These are phyloP conservation scores for Hylomyscus alleni DNA, from an alignment of 2,797 vertebrate species.

Conservation along the genomic window DNA sequence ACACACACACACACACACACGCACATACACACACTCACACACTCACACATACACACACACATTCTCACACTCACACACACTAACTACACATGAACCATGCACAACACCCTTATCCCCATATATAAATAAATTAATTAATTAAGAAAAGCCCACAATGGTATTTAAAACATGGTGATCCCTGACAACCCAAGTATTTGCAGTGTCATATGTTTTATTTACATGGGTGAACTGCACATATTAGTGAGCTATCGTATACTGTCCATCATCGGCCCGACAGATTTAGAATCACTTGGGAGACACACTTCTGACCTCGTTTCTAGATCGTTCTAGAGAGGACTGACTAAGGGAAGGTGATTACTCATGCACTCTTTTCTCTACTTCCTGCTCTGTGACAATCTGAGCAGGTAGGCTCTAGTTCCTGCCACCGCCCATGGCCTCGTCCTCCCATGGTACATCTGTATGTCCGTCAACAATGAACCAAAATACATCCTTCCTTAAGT, in stretches of 20 bases:
- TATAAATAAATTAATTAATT: background rate
- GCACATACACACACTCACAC: background rate
- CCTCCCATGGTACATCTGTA: background rate
- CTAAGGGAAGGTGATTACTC: background rate
- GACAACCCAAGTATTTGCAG: background rate
- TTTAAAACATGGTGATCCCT: constrained; percentile 17
- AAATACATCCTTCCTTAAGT: background rate
- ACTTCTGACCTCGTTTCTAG: background rate
- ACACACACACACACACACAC: background rate
- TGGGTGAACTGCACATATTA: background rate
- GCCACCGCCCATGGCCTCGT: background rate
- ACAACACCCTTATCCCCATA: background rate
- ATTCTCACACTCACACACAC: background rate
- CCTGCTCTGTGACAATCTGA: background rate
- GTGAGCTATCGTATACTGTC: background rate
- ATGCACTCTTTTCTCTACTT: background rate
- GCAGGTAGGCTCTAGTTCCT: background rate
- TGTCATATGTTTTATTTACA: background rate
- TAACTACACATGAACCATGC: background rate
- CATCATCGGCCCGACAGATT: background rate
- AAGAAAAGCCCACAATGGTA: background rate
- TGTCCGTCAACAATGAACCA: background rate
- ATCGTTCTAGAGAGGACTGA: background rate
- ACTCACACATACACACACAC: background rate
- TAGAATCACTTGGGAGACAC: background rate